phyloP scores from a whole-genome alignment of 2,888 invertebrate species.

The Ophion ventricosus region DNA sequence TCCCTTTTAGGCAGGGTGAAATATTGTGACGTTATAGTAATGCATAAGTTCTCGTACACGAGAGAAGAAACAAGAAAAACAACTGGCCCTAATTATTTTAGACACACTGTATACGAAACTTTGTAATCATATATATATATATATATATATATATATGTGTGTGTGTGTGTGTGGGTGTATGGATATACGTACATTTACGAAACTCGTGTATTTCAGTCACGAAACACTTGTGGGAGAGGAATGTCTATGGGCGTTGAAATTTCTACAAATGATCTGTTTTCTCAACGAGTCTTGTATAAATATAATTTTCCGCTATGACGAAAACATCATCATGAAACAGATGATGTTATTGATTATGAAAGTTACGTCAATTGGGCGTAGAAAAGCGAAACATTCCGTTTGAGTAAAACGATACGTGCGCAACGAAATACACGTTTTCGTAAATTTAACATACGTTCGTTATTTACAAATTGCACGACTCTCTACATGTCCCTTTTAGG shows the following conservation, averaged over 20 bases:
- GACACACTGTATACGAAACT: not conserved
- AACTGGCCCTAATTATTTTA: constrained; percentile 39
- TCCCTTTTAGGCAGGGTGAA: constrained; percentile 79
- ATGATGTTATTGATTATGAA: not conserved
- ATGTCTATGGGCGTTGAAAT: not conserved
- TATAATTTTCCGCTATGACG: too few species aligned
- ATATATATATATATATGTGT: not conserved
- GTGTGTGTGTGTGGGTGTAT: not conserved
- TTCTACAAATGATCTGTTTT: not conserved
- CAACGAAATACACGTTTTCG: constrained; percentile 25
- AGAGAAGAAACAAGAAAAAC: constrained; percentile 25
- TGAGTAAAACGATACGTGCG: not conserved
- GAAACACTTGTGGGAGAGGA: not conserved
- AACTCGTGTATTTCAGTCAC: not conserved
- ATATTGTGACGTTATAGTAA: constrained; percentile 66
- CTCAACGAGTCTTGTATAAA: not conserved
- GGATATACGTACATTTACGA: not conserved
- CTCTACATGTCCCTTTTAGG: constrained; percentile 80
- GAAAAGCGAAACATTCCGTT: not conserved
- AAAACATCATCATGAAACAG: not conserved
- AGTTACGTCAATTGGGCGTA: not conserved
- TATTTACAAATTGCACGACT: constrained; percentile 76
- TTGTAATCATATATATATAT: not conserved
- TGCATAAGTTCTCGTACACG: constrained; percentile 60
- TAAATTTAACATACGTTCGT: constrained; percentile 24